Percentiles rank a stretch among this genome's conserved stretches.
Evolutionary conservation across 2,888 invertebrate species (phyloP).

Genomic region (Adineta ricciae): DNA sequence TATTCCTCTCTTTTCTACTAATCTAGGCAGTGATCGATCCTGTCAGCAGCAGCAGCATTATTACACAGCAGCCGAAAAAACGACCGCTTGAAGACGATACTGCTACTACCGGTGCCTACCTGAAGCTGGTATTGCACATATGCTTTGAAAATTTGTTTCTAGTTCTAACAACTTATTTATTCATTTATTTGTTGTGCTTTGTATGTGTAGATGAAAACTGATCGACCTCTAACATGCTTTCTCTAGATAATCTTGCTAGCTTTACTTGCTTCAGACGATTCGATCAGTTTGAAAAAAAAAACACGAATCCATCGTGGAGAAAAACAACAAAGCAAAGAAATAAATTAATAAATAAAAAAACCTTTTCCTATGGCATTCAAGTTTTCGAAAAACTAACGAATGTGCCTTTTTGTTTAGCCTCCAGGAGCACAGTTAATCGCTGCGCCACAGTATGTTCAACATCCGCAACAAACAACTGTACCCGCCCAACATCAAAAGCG

Average conservation of each 20-base stretch:
- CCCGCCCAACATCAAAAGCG: constrained; percentile 9
- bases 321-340: neutral
- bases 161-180: neutral
- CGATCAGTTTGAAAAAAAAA: neutral
- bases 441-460: neutral
- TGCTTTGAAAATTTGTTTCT: neutral
- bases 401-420: neutral
- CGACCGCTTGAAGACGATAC: constrained; percentile 23
- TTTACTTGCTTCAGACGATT: neutral
- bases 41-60: constrained; percentile 4
- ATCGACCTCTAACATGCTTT: neutral
- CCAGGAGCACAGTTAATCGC: neutral
- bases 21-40: constrained; percentile 5
- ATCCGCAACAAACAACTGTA: neutral
- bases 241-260: neutral
- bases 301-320: neutral
- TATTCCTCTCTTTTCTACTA: constrained; percentile 11
- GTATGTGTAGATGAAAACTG: neutral
- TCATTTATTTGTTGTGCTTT: neutral
- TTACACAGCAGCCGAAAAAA: constrained; percentile 15
- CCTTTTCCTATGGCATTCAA: neutral
- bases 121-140: constrained; percentile 15
- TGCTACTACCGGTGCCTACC: constrained; percentile 19
- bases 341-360: neutral
- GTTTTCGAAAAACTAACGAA: neutral